These are phyloP conservation scores for Halichondria panicea DNA, from an alignment of 37 sponge, comb jelly and placozoan species.

Conservation along the genomic window DNA sequence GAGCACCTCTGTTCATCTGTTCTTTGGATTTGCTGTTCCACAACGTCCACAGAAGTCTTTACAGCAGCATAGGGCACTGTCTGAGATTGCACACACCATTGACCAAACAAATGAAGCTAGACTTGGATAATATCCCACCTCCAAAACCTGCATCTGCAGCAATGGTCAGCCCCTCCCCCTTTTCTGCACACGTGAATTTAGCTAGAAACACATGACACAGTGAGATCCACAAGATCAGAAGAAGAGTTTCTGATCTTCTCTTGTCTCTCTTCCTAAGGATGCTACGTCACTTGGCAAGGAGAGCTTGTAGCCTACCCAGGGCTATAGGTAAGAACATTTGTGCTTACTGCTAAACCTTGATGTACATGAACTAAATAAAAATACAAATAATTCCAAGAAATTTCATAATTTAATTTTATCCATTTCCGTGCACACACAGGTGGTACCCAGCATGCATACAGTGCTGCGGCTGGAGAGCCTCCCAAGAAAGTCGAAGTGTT, in stretches of 20 bases:
- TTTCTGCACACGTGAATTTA: too few relatives aligned
- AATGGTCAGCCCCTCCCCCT: too few relatives aligned
- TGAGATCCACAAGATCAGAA: too few relatives aligned
- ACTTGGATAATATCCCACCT: too few relatives aligned
- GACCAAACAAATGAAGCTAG: too few relatives aligned
- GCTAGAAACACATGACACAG: too few relatives aligned
- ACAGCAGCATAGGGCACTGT: too few relatives aligned
- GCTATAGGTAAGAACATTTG: constrained; percentile 6
- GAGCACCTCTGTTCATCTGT: not conserved
- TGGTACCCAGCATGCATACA: constrained; percentile 13
- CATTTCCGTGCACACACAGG: not conserved
- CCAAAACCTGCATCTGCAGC: too few relatives aligned
- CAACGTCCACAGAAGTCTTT: too few relatives aligned
- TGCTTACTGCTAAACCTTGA: not conserved
- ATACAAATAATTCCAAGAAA: not conserved
- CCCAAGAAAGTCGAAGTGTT: constrained; percentile 90
- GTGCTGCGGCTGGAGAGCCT: constrained; percentile 30
- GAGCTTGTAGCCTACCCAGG: constrained; percentile 5
- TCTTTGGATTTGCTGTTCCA: too few relatives aligned
- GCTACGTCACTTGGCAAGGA: constrained; percentile 30
- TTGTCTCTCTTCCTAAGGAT: constrained; percentile 2
- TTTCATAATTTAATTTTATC: not conserved
- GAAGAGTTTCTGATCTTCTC: too few relatives aligned
- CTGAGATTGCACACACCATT: too few relatives aligned
- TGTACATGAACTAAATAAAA: not conserved